Evolutionary conservation across 2,797 vertebrate genomes (phyloP), one percentile per base, ranked within the genome.

Genomic region (Melanogrammus aeglefinus): DNA sequence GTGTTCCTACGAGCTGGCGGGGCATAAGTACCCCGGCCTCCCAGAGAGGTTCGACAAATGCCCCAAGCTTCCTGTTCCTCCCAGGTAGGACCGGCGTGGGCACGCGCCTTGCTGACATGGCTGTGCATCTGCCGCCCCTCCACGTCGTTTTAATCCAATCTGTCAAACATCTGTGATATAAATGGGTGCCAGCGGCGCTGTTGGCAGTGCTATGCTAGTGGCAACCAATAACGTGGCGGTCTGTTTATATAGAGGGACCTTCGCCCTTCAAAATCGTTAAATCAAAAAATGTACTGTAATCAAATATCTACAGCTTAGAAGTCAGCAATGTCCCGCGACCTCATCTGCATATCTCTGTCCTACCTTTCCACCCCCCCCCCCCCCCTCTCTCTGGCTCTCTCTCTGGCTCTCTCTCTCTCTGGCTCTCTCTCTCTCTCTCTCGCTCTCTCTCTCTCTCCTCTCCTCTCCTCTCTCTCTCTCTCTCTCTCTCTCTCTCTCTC

Each of bases 61-160:
- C 88, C 98, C 98, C 85, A 97, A 96, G 89, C 96, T 97, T 82
- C 97, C 97, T 83, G 97, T 99, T 24, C 88, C 96, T 96, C 94
- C 95, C 84, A 99, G 97, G 97, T 99, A 94, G 85, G 94, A 83
- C 41, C 27, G 8, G 31, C 12, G 33, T 4, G 3, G 13, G 47
- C 21, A 27, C 36, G 31, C 36, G 41, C 21, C n/a, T 9, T n/a
- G 7, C 72, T 33, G 1, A 73, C 29, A 18, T 18, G 18, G 44
- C 18, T 51, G 44, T 51, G 44, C 44, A 51, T 51, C 47, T 51
- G 0, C 16, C 21, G 3, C 47, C 47, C 47, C 16, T n/a, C 9
- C 57, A 63, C 6, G 10, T 63, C n/a, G 57, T n/a, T 63, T 9
- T 63, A 10, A 63, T 6, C 57, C 57, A n/a, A 63, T 63, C 21